phyloP scores from a whole-genome alignment of 2,888 invertebrate genomes.

The Sipunculus nudus region DNA sequence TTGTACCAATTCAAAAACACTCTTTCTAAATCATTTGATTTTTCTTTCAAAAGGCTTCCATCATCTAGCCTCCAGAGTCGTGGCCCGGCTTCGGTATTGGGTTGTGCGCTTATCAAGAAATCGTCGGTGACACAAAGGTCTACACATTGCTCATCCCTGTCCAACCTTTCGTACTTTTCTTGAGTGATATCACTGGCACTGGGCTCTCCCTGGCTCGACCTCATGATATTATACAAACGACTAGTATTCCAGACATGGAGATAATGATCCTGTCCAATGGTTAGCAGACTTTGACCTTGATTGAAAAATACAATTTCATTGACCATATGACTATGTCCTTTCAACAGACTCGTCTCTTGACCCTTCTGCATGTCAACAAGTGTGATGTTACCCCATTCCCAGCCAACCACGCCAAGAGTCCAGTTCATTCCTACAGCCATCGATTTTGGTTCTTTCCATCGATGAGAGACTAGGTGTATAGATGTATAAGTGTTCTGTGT shows the following conservation, averaged over 20 bases:
- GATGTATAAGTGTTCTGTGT: too few species aligned
- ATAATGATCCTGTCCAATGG: constrained; percentile 20
- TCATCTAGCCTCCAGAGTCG: constrained; percentile 19
- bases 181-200: too few species aligned
- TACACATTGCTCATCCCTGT: constrained; percentile 25
- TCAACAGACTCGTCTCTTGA: neutral
- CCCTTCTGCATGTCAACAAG: constrained; percentile 5
- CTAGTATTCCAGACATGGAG: constrained; percentile 25
- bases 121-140: constrained; percentile 6
- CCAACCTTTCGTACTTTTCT: too few species aligned
- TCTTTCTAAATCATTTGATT: neutral
- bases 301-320: constrained; percentile 5
- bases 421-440: constrained; percentile 15
- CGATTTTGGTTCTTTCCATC: neutral
- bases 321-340: constrained; percentile 23
- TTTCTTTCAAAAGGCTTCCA: constrained; percentile 1
- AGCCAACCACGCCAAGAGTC: constrained; percentile 22
- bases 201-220: too few species aligned
- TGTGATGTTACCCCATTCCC: constrained; percentile 24
- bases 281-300: constrained; percentile 6
- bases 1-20: constrained; percentile 2
- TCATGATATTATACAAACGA: too few species aligned
- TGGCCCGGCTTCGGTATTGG: constrained; percentile 12
- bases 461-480: too few species aligned
- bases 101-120: constrained; percentile 12